These are phyloP conservation scores for Peribatodes rhomboidaria DNA, from an alignment of 2,888 invertebrate species.

Conservation along the genomic window DNA sequence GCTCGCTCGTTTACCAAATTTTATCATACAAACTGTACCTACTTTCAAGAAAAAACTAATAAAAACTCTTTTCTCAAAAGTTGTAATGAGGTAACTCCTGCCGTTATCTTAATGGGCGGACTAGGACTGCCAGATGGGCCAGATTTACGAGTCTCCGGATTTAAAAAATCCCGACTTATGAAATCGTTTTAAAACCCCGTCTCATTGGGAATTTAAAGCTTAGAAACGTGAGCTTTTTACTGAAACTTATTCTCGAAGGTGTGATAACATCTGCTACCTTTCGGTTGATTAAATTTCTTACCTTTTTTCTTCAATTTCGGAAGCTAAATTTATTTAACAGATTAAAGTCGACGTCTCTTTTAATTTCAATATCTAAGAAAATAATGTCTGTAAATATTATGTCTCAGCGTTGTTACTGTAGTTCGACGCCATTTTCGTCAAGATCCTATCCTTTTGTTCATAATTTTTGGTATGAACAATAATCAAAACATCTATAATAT, in stretches of 20 bases:
- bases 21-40: no score
- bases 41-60: neutral
- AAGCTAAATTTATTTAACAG: no score
- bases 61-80: conserved; percentile 2
- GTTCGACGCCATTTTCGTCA: no score
- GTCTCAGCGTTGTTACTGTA: no score
- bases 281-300: neutral
- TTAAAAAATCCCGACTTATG: conserved; percentile 23
- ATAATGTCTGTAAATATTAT: no score
- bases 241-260: conserved; percentile 1
- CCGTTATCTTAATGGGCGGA: conserved; percentile 55
- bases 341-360: no score
- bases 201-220: neutral
- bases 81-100: conserved; percentile 33
- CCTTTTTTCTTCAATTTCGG: no score
- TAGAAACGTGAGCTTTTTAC: neutral
- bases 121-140: conserved; percentile 34
- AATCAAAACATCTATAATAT: no score
- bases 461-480: no score
- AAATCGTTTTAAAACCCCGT: conserved; percentile 9
- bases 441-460: no score
- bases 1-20: no score
- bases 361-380: no score
- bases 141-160: conserved; percentile 35
- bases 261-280: neutral